phyloP scores from a whole-genome alignment of 2,888 invertebrate species.

The Archips xylosteana region DNA sequence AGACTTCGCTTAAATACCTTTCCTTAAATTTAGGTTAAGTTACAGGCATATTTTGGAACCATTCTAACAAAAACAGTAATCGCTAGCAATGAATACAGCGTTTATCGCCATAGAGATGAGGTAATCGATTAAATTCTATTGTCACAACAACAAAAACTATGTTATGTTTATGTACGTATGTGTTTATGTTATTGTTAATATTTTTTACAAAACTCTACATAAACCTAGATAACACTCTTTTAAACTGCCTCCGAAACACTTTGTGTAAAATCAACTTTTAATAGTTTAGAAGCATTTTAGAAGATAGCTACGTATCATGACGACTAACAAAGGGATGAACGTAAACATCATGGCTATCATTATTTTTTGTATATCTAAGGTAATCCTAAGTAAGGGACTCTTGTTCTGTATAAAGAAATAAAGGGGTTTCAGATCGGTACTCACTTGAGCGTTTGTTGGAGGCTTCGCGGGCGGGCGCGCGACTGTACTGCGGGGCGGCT shows the following conservation, averaged over 20 bases:
- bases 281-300: background rate
- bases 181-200: background rate
- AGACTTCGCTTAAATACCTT: background rate
- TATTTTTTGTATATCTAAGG: background rate
- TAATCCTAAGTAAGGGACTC: too few relatives aligned
- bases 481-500: slow-evolving; percentile 20
- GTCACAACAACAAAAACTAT: background rate
- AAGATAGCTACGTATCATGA: background rate
- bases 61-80: background rate
- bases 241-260: background rate
- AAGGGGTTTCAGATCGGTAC: slow-evolving; percentile 3
- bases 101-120: slow-evolving; percentile 4
- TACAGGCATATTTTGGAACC: background rate
- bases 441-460: slow-evolving; percentile 14
- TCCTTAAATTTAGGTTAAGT: background rate
- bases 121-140: slow-evolving; percentile 14
- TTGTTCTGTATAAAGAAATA: background rate
- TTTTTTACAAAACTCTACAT: background rate
- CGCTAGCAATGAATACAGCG: background rate
- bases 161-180: background rate
- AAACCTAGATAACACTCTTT: background rate
- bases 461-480: slow-evolving; percentile 24
- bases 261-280: background rate
- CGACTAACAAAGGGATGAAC: background rate
- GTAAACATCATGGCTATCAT: background rate